Percentiles rank a stretch among this genome's conserved stretches.
These are phyloP conservation scores for Xestia ashworthii DNA, from an alignment of 2,888 invertebrate species.

Conservation along the genomic window DNA sequence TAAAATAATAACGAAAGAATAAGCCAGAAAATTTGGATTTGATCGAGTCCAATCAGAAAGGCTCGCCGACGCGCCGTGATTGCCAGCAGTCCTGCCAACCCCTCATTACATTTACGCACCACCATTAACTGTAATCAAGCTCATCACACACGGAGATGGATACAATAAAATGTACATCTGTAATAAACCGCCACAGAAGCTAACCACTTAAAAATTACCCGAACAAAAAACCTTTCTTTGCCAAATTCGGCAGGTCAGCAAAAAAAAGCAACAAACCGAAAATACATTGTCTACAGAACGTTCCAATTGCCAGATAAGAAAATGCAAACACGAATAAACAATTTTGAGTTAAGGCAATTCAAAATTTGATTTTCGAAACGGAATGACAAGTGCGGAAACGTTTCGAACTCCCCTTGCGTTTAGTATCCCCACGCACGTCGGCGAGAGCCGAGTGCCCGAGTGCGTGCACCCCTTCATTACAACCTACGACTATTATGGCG, in stretches of 20 bases:
- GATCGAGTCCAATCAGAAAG: conserved; percentile 82
- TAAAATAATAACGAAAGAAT: conserved; percentile 68
- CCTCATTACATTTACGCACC: conserved; percentile 87
- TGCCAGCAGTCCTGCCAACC: conserved; percentile 79
- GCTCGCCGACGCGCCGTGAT: conserved; percentile 75
- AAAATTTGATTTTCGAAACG: conserved; percentile 78
- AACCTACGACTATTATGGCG: conserved; percentile 86
- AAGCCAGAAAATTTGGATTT: conserved; percentile 77
- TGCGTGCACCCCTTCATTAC: conserved; percentile 89
- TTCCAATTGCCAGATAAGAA: conserved; percentile 56
- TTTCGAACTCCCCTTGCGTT: conserved; percentile 83
- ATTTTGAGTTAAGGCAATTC: conserved; percentile 74
- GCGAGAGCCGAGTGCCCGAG: conserved; percentile 65
- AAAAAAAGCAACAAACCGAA: conserved; percentile 40
- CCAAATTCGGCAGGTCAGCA: conserved; percentile 29
- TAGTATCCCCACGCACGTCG: conserved; percentile 84
- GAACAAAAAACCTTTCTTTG: conserved; percentile 42
- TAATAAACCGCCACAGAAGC: conserved; percentile 71
- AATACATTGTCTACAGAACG: conserved; percentile 36
- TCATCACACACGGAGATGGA: conserved; percentile 86
- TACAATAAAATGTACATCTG: conserved; percentile 84
- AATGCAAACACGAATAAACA: conserved; percentile 70
- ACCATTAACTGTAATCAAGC: conserved; percentile 86
- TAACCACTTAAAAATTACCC: conserved; percentile 24
- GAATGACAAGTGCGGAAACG: conserved; percentile 86